phyloP scores from a whole-genome alignment of 2,113 vertebrate species.

The Abramis brama region DNA sequence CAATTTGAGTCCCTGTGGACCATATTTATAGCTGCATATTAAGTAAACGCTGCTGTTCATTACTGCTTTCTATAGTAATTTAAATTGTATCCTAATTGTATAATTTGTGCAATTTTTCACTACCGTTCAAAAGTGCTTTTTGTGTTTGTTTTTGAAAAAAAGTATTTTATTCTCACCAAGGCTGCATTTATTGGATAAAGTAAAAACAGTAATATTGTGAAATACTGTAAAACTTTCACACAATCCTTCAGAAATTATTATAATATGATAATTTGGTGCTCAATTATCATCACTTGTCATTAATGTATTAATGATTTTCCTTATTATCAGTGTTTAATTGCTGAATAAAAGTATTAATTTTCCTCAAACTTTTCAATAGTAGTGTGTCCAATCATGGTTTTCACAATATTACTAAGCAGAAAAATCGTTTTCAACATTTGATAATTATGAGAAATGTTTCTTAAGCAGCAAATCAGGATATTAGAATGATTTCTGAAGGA shows the following conservation, averaged over 20 bases:
- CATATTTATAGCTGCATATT: background rate
- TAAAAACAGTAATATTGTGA: background rate
- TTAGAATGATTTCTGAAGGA: background rate
- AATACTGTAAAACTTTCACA: background rate
- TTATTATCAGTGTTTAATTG: no score
- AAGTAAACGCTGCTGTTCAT: background rate
- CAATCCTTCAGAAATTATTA: background rate
- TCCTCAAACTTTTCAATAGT: no score
- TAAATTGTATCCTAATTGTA: background rate
- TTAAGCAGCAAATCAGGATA: background rate
- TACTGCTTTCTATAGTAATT: background rate
- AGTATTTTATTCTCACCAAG: background rate
- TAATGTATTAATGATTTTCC: no score
- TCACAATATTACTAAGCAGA: no score
- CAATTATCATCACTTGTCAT: background rate
- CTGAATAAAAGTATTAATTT: no score
- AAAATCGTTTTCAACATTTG: background rate
- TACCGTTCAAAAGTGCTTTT: background rate
- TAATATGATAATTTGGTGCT: background rate
- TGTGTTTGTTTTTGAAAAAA: background rate
- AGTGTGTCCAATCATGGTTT: no score
- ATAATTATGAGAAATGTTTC: background rate
- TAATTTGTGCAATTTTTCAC: background rate
- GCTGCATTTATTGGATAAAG: background rate
- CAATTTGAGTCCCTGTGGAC: background rate